phyloP scores from a whole-genome alignment of 2,797 vertebrate genomes.

The Darevskia nairensis region DNA sequence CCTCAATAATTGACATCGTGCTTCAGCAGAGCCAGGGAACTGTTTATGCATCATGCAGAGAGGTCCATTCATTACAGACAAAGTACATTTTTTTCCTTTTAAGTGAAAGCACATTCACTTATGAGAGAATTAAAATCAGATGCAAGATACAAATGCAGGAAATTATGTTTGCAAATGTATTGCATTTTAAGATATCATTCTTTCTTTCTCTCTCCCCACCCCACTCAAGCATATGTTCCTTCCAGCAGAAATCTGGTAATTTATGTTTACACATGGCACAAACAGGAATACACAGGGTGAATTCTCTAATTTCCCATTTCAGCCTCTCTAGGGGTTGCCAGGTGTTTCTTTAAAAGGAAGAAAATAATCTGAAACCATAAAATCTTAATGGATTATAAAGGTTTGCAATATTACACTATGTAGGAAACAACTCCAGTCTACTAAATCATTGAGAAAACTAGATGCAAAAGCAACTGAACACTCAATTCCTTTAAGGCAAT shows the following conservation, averaged over 20 bases:
- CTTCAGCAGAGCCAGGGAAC: slow-evolving; percentile 66
- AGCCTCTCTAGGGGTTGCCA: slow-evolving; percentile 14
- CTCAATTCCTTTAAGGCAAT: not conserved
- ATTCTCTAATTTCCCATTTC: slow-evolving; percentile 23
- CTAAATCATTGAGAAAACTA: not conserved
- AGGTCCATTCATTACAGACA: slow-evolving; percentile 59
- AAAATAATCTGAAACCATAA: not conserved
- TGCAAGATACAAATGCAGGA: slow-evolving; percentile 25
- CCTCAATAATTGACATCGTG: slow-evolving; percentile 68
- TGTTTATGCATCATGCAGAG: slow-evolving; percentile 62
- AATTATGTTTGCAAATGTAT: slow-evolving; percentile 5
- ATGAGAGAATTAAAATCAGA: slow-evolving; percentile 49
- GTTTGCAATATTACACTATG: not conserved
- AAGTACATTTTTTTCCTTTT: slow-evolving; percentile 26
- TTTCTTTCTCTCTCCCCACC: slow-evolving; percentile 43
- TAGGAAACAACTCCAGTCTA: not conserved
- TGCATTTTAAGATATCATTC: slow-evolving; percentile 43
- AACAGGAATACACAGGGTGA: not conserved
- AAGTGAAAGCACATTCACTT: slow-evolving; percentile 13
- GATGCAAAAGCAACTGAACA: not conserved
- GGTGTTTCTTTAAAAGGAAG: slow-evolving; percentile 4
- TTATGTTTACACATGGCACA: not conserved
- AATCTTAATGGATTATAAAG: not conserved
- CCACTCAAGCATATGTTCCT: slow-evolving; percentile 38
- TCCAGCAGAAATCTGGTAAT: slow-evolving; percentile 46